These are phyloP conservation scores for Sturnus vulgaris DNA, from an alignment of 2,113 vertebrate genomes.

Conservation along the genomic window DNA sequence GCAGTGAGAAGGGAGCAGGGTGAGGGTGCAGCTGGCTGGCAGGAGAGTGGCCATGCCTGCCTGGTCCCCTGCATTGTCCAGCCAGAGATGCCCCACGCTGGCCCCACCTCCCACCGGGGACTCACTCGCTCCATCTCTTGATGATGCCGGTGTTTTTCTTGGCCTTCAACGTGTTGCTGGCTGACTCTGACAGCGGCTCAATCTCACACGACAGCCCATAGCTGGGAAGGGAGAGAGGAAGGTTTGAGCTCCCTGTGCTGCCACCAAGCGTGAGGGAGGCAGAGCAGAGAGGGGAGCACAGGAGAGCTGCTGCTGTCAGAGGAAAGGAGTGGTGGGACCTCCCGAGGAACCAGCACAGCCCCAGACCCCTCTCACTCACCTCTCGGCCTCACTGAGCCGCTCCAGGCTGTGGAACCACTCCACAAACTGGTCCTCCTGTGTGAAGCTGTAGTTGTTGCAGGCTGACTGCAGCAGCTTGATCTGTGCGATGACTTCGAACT, in stretches of 20 bases:
- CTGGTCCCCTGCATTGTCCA: background rate
- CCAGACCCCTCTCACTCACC: conserved; percentile 64
- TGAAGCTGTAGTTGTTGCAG: conserved; percentile 95
- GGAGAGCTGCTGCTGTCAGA: background rate
- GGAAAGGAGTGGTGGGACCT: accelerated
- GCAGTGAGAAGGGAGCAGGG: background rate
- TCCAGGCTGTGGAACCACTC: conserved; percentile 88
- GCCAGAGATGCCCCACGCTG: accelerated
- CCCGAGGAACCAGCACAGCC: accelerated
- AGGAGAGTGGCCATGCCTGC: accelerated
- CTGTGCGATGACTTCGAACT: conserved; percentile 96
- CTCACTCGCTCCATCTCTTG: conserved; percentile 99
- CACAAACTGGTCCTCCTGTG: conserved; percentile 79
- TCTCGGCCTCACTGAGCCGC: conserved; percentile 87
- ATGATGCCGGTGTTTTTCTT: conserved; percentile 95
- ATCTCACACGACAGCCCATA: conserved; percentile 93
- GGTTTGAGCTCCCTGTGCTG: background rate
- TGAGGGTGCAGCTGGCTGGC: background rate
- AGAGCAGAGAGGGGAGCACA: accelerated
- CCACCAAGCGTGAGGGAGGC: background rate
- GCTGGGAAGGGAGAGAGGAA: conserved; percentile 66
- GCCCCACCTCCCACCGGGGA: background rate
- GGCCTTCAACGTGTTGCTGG: conserved; percentile 88
- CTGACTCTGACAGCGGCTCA: conserved; percentile 91
- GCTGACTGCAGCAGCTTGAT: conserved; percentile 95